phyloP scores from a whole-genome alignment of 2,113 vertebrate species.

The Sterna hirundo region DNA sequence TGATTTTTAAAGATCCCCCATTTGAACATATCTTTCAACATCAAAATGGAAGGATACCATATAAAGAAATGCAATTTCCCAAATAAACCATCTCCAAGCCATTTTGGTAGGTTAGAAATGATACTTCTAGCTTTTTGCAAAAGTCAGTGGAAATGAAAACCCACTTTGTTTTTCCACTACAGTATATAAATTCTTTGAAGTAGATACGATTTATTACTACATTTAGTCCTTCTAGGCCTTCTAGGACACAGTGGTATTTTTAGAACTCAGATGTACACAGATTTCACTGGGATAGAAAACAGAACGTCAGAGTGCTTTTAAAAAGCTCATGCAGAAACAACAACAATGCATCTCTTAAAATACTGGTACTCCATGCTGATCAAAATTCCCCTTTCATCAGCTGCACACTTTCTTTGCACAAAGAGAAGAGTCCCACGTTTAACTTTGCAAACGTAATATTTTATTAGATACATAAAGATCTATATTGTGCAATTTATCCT shows the following conservation, averaged over 20 bases:
- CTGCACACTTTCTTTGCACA: neutral
- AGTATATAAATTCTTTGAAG: neutral
- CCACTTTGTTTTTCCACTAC: neutral
- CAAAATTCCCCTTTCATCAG: neutral
- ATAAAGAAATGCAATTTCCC: neutral
- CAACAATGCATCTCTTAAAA: neutral
- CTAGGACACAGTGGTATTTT: neutral
- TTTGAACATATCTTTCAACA: neutral
- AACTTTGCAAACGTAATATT: neutral
- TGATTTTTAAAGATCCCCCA: neutral
- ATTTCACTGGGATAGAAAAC: neutral
- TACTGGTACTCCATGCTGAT: neutral
- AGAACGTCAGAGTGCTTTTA: neutral
- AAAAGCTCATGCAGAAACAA: neutral
- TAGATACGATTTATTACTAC: neutral
- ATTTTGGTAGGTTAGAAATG: neutral
- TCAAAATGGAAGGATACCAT: neutral
- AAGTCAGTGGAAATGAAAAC: neutral
- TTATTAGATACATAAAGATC: neutral
- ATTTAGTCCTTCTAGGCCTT: neutral
- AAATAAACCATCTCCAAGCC: neutral
- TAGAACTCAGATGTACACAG: neutral
- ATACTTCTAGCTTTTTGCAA: neutral
- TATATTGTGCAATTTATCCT: neutral
- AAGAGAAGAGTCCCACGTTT: neutral